These are phyloP conservation scores for Protophormia terraenovae DNA, from an alignment of 2,888 invertebrate genomes.

Conservation along the genomic window DNA sequence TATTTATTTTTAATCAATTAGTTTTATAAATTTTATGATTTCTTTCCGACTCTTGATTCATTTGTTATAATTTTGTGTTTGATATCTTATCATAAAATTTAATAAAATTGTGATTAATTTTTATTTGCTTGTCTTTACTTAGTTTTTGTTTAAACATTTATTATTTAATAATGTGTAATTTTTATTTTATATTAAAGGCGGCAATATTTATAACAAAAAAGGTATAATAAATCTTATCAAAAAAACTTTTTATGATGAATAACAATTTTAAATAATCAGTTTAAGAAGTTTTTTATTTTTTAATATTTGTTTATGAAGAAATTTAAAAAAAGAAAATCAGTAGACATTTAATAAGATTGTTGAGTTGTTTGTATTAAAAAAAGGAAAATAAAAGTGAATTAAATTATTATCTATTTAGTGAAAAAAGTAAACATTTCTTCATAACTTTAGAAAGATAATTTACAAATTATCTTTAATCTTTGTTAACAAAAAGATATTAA, in stretches of 20 bases:
- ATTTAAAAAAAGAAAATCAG: neutral
- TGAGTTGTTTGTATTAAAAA: neutral
- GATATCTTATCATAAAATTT: constrained; percentile 28
- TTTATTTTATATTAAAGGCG: constrained; percentile 15
- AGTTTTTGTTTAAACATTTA: constrained; percentile 11
- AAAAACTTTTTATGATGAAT: neutral
- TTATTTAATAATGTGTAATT: constrained; percentile 3
- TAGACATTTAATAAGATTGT: neutral
- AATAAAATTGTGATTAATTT: constrained; percentile 24
- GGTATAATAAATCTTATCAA: constrained; percentile 13
- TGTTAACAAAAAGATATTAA: too few species aligned
- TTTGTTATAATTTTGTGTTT: neutral
- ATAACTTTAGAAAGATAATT: too few species aligned
- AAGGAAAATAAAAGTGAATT: too few species aligned
- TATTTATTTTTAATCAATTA: constrained; percentile 1
- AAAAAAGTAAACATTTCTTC: too few species aligned
- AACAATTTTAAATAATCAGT: neutral
- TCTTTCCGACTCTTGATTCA: constrained; percentile 1
- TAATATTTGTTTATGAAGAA: neutral
- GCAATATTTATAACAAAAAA: neutral
- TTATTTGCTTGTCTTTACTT: neutral
- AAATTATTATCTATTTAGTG: too few species aligned
- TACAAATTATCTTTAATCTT: too few species aligned
- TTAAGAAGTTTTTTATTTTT: neutral
- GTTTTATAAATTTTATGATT: neutral